A percentile compares a stretch with the other conserved stretches of the same genome.
These are phyloP conservation scores for Sitobion miscanthi DNA, from an alignment of 1,140 invertebrate species.

Conservation along the genomic window DNA sequence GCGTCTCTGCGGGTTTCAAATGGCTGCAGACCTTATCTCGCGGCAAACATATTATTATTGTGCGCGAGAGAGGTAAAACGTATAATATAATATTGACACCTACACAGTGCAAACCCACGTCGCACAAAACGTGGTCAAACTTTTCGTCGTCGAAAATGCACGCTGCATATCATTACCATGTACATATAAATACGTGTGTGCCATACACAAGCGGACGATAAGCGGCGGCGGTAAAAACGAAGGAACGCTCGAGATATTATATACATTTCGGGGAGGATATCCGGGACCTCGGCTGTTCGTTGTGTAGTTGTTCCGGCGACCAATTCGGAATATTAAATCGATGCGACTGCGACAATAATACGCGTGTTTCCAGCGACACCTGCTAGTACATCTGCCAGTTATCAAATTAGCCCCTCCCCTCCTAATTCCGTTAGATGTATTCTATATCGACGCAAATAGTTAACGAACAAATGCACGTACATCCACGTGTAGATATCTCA, in stretches of 20 bases:
- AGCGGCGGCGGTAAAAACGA: background rate
- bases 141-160: background rate
- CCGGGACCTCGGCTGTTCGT: background rate
- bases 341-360: background rate
- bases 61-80: background rate
- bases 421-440: background rate
- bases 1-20: background rate
- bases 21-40: background rate
- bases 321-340: slow-evolving; percentile 14
- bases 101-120: background rate
- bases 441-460: too few species aligned
- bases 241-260: background rate
- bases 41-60: background rate
- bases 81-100: background rate
- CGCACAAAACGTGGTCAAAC: background rate
- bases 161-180: background rate
- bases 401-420: background rate
- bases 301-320: slow-evolving; percentile 23
- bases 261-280: background rate
- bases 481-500: background rate
- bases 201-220: background rate
- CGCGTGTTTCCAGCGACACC: background rate
- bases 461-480: too few species aligned
- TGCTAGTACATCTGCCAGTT: background rate
- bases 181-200: background rate